These are phyloP conservation scores for Philhelius pedissequus DNA, from an alignment of 2,888 invertebrate species.

Conservation along the genomic window DNA sequence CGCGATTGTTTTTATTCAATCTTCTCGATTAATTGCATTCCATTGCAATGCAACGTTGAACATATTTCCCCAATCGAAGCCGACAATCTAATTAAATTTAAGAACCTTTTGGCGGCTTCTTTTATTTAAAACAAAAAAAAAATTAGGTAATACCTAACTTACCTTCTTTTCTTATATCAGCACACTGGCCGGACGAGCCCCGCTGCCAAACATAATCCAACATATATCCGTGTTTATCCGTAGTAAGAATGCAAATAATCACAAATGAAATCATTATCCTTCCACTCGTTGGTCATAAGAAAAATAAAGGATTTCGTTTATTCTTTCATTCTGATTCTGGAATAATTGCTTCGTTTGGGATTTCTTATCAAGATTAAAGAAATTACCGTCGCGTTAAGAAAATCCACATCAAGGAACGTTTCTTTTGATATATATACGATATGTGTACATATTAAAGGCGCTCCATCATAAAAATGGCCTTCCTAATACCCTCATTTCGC, in stretches of 20 bases:
- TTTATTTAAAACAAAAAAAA: background rate
- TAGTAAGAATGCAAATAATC: slow-evolving; percentile 59
- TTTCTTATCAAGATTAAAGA: slow-evolving; percentile 54
- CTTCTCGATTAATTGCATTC: slow-evolving; percentile 58
- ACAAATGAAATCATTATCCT: slow-evolving; percentile 66
- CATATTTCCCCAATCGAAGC: slow-evolving; percentile 52
- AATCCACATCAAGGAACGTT: slow-evolving; percentile 46
- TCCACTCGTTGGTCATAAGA: slow-evolving; percentile 37
- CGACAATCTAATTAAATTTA: slow-evolving; percentile 67
- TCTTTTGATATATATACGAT: background rate
- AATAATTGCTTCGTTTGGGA: slow-evolving; percentile 13
- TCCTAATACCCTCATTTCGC: slow-evolving; percentile 64
- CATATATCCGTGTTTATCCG: slow-evolving; percentile 4
- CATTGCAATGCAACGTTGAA: background rate
- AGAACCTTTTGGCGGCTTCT: slow-evolving; percentile 12
- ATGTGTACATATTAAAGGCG: too few relatives aligned
- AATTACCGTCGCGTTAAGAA: slow-evolving; percentile 58
- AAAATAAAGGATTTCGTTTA: slow-evolving; percentile 34
- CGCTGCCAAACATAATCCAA: too few relatives aligned
- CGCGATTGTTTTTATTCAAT: slow-evolving; percentile 45
- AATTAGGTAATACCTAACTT: slow-evolving; percentile 1
- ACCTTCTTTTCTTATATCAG: background rate
- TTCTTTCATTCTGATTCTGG: background rate
- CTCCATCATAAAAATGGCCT: slow-evolving; percentile 49
- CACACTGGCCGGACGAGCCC: too few relatives aligned